phyloP scores from a whole-genome alignment of 1,140 invertebrate species.

The Neodiprion lecontei region DNA sequence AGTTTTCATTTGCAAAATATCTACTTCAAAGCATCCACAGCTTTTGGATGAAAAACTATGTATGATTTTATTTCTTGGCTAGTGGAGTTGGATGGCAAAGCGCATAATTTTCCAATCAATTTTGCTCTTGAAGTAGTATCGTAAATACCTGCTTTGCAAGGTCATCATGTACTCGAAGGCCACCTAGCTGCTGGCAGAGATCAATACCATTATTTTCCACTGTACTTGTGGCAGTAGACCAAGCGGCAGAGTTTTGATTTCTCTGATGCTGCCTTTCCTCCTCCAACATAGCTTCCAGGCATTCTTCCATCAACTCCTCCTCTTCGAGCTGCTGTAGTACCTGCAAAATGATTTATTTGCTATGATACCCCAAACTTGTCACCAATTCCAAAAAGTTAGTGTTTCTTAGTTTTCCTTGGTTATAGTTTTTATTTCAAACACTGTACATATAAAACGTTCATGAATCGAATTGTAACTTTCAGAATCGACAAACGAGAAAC shows the following conservation, averaged over 20 bases:
- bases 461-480: conserved; percentile 11
- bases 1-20: conserved; percentile 42
- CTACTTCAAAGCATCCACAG: conserved; percentile 44
- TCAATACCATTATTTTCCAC: conserved; percentile 53
- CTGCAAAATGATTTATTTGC: conserved; percentile 55
- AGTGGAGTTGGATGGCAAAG: background rate
- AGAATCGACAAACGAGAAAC: conserved; percentile 5
- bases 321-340: conserved; percentile 86
- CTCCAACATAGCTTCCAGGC: conserved; percentile 82
- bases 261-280: conserved; percentile 64
- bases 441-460: background rate
- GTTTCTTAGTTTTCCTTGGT: background rate
- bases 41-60: conserved; percentile 9
- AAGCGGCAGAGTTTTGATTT: conserved; percentile 57
- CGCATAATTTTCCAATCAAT: too few relatives aligned
- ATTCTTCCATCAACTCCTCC: conserved; percentile 86
- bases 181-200: conserved; percentile 55
- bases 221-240: conserved; percentile 50
- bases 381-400: conserved; percentile 5
- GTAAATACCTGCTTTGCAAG: conserved; percentile 61
- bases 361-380: background rate
- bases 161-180: conserved; percentile 58
- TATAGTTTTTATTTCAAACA: conserved; percentile 1
- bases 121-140: too few relatives aligned
- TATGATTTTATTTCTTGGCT: background rate